Percentiles rank a stretch among this genome's conserved stretches.
phyloP scores from a whole-genome alignment of 1,140 invertebrate genomes.

The Dreissena rostriformis region DNA sequence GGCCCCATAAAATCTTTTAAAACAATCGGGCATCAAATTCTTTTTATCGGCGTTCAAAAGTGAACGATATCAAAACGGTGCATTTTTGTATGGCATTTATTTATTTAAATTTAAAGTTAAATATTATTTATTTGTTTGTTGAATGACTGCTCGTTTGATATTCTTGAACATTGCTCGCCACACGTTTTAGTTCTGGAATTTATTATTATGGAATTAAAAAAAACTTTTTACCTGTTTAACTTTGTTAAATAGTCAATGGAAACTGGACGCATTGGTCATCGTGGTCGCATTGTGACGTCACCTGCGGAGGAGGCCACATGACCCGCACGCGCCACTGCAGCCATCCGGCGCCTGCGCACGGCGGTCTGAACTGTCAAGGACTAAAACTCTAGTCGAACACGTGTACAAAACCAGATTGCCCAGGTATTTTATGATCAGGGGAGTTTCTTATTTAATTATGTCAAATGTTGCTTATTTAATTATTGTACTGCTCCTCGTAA shows the following conservation, averaged over 20 bases:
- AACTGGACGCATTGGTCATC: conserved; percentile 27
- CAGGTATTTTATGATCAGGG: too few species aligned
- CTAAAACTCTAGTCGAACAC: too few species aligned
- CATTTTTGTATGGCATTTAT: not conserved
- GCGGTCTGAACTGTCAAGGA: too few species aligned
- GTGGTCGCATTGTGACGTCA: conserved; percentile 8
- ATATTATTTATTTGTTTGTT: not conserved
- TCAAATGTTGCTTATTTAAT: too few species aligned
- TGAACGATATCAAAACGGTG: not conserved
- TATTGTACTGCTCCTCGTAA: too few species aligned
- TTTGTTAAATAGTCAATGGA: conserved; percentile 30
- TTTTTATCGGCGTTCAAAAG: not conserved
- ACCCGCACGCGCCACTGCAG: conserved; percentile 13
- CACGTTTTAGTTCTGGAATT: not conserved
- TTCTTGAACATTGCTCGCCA: not conserved
- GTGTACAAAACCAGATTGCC: too few species aligned
- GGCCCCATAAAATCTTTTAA: too few species aligned
- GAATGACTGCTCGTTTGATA: not conserved
- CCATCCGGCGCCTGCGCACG: conserved; percentile 46
- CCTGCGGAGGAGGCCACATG: conserved; percentile 15
- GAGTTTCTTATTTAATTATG: too few species aligned
- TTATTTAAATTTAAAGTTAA: not conserved
- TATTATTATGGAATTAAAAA: not conserved
- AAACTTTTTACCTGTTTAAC: not conserved
- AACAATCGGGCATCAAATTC: too few species aligned